phyloP scores from a whole-genome alignment of 2,113 vertebrate species.

The Megaptera novaeangliae region DNA sequence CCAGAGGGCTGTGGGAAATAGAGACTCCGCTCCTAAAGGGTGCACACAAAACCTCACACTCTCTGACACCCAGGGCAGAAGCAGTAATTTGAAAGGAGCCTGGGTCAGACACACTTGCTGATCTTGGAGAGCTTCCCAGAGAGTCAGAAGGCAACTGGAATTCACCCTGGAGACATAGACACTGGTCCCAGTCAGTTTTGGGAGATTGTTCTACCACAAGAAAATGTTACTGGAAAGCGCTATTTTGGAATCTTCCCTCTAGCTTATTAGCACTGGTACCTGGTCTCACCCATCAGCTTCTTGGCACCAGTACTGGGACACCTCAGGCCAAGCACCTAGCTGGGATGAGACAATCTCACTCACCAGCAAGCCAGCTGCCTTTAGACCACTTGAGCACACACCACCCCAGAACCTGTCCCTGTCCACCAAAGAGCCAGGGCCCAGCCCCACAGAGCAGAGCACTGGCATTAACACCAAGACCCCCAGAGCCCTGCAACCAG shows the following conservation, averaged over 20 bases:
- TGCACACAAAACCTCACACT: background rate
- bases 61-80: background rate
- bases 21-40: background rate
- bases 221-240: background rate
- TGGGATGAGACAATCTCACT: background rate
- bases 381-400: background rate
- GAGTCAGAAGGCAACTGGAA: background rate
- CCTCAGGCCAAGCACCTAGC: background rate
- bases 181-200: background rate
- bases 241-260: background rate
- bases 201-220: background rate
- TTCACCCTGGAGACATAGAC: background rate
- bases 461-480: background rate
- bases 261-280: background rate
- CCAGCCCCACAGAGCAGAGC: background rate
- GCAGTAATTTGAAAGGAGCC: background rate
- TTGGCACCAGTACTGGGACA: background rate
- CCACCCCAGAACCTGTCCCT: background rate
- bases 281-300: background rate
- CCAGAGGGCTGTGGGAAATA: background rate
- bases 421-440: background rate
- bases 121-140: background rate
- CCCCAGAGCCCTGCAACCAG: background rate
- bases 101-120: background rate
- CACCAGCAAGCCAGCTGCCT: background rate